Base-by-base conservation (phyloP, 1,140 invertebrate genomes). In the Phenacoccus solenopsis region DNA sequence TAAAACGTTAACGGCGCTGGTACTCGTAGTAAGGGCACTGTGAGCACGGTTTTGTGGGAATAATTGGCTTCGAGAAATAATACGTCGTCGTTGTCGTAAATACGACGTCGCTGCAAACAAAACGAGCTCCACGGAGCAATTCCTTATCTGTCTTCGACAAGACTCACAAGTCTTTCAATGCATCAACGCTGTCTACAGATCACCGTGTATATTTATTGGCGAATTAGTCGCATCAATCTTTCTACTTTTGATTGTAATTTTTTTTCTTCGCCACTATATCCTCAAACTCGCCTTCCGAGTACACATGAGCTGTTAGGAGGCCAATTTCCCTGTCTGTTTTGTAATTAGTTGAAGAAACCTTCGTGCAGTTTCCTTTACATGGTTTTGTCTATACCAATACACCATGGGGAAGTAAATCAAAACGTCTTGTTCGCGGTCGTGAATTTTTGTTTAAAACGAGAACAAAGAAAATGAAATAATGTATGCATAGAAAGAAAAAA, bases 141-240 rank as follows among this genome's bases (percentile, higher is more conserved):
- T 64, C 59, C 59, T 64, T 64, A 64, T 64, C 59, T 64, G 59
- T 64, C 59, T 64, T 64, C 59, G 20, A 64, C 59, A 10, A 24
- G 59, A 10, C 16, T 5, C 25, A 24, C 22, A 27, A 25, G 12
- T 25, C 59, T 22, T 64, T 64, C 59, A 24, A n/a, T 5, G 25
- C n/a, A n/a, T n/a, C n/a, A n/a, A n/a, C n/a, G n/a, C n/a, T n/a
- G n/a, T n/a, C n/a, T n/a, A n/a, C n/a, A n/a, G n/a, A n/a, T n/a
- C n/a, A n/a, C n/a, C n/a, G n/a, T n/a, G n/a, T 38, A 10, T 38
- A 10, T 38, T 38, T n/a, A 38, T 10, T 64, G 5, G 21, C 25
- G 22, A 25, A 25, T 64, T 64, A 24, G 13, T 64, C 59, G 25
- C 59, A 16, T 25, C 20, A 64, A 25, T 64, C 2, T 59, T 25